Percentiles rank a stretch among this genome's conserved stretches.
Conservation (phyloP, 2,113 vertebrate species). For the Tautogolabrus adspersus region DNA sequence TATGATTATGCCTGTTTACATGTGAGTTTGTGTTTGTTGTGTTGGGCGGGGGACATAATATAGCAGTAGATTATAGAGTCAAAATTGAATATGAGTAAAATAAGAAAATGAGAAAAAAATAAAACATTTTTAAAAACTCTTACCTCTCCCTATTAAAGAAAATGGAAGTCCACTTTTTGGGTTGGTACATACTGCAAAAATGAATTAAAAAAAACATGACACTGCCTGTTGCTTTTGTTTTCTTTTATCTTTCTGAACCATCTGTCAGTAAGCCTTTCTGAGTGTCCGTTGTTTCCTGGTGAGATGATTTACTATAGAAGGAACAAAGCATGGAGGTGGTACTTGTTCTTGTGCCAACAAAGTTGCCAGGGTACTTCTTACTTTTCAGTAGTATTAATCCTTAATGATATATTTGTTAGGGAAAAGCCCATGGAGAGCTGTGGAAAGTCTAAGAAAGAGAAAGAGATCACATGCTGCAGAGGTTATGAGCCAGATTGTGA, state of each 20-base stretch:
- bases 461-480: slow-evolving; percentile 23
- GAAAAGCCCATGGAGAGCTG: slow-evolving; percentile 27
- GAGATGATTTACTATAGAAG: slow-evolving; percentile 10
- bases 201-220: neutral
- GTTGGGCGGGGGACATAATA: too few relatives aligned
- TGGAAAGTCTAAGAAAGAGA: slow-evolving; percentile 28
- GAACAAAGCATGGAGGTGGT: neutral
- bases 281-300: neutral
- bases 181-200: neutral
- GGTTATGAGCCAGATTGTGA: slow-evolving; percentile 29
- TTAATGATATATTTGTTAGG: slow-evolving; percentile 25
- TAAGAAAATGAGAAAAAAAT: too few relatives aligned
- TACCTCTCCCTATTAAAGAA: too few relatives aligned
- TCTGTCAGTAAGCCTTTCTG: slow-evolving; percentile 4
- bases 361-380: neutral
- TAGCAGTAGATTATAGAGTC: too few relatives aligned
- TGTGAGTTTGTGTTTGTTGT: slow-evolving; percentile 3
- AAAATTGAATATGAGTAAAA: too few relatives aligned
- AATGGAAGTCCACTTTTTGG: neutral
- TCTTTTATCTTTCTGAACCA: neutral
- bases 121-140: too few relatives aligned
- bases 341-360: neutral
- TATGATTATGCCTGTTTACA: slow-evolving; percentile 46
- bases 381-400: neutral
- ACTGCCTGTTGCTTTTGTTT: neutral